These are phyloP conservation scores for Drosophila nr. medialis DNA, from an alignment of 2,888 invertebrate species.

Conservation along the genomic window DNA sequence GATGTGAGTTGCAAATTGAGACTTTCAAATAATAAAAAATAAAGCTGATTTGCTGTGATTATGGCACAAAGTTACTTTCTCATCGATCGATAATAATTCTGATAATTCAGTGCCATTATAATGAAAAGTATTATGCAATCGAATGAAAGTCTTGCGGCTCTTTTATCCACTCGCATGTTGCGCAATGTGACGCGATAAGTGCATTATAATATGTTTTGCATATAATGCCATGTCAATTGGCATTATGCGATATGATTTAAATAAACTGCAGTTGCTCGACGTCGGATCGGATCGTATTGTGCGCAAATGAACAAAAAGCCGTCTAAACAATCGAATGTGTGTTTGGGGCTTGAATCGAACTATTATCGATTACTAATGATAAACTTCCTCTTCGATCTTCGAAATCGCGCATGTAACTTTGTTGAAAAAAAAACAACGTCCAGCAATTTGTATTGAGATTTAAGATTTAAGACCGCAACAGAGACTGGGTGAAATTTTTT, in stretches of 20 bases:
- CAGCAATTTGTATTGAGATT: conserved; percentile 43
- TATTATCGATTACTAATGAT: conserved; percentile 51
- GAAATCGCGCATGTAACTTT: conserved; percentile 50
- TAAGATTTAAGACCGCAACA: conserved; percentile 28
- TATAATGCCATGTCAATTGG: conserved; percentile 55
- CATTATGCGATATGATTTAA: conserved; percentile 65
- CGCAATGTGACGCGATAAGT: conserved; percentile 64
- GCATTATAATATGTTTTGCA: conserved; percentile 46
- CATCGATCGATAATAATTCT: conserved; percentile 3
- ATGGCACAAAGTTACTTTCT: not conserved
- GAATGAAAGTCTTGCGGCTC: conserved; percentile 68
- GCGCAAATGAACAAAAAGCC: conserved; percentile 51
- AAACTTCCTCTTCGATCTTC: conserved; percentile 59
- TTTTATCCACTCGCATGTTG: conserved; percentile 60
- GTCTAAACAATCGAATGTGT: conserved; percentile 32
- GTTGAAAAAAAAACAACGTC: conserved; percentile 3
- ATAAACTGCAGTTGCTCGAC: conserved; percentile 43
- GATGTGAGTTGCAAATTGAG: not conserved
- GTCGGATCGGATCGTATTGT: conserved; percentile 39
- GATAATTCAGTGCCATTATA: conserved; percentile 14
- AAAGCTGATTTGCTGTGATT: not conserved
- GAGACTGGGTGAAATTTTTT: conserved; percentile 60
- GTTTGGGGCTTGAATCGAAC: conserved; percentile 51
- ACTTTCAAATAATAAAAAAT: not conserved
- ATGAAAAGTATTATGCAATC: conserved; percentile 45